Base-by-base conservation (phyloP, 2,888 invertebrate genomes). In the Aphidius colemani region DNA sequence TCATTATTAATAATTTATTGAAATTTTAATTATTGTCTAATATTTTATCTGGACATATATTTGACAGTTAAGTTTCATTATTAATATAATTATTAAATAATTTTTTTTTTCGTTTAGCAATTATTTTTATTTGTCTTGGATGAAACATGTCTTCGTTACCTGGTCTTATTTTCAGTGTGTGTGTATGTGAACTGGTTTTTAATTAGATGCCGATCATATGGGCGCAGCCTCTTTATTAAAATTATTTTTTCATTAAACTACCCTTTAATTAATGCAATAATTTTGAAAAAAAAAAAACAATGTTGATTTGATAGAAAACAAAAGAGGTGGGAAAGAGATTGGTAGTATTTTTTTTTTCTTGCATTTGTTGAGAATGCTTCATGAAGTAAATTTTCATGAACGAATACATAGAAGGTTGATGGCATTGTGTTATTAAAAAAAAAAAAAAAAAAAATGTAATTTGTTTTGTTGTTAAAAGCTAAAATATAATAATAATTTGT, bases 181-280 rank as follows among this genome's bases (percentile, higher is more conserved):
- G 53, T 59, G 63, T 64, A 68, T 69, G 67, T 67, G 55, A 68
- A 73, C 70, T 74, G 72, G 67, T 72, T 72, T 72, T 72, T 71
- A 72, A 75, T 71, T 70, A 73, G 70, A 73, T 72, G 71, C 74
- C 72, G 72, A 75, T 77, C 75, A 77, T 77, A 74, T 75, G 78
- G 73, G 74, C 74, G 70, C 70, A 69, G 67, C 69, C 68, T 71
- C 69, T 63, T 65, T 18, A 18, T 5, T 67, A 51, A 45, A 66
- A 67, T 66, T 30, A 5, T 30, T 30, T 30, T 2, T 30, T 30
- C 2, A 30, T 5, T 4, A 43, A 45, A 63, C 43, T 62, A 59
- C 50, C 53, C 48, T 65, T 41, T 10, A 5, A 30, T 30, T 30
- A 30, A 3, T 18, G 2, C 18, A 18, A 2, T 30, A 30, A 30